Conservation (phyloP, 2,797 vertebrate species). For the Anolis apletophallus region DNA sequence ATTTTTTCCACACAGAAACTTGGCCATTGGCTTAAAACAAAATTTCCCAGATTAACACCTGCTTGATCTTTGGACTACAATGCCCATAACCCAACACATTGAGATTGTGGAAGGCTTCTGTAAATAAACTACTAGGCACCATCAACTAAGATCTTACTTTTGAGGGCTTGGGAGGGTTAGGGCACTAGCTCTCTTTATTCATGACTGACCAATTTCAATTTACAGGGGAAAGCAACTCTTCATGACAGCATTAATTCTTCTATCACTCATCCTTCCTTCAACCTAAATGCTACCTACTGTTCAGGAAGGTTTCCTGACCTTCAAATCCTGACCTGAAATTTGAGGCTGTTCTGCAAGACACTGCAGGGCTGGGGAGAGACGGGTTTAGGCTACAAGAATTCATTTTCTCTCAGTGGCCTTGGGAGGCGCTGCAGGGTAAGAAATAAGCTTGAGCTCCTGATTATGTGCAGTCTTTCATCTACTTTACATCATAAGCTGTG, state of each 20-base stretch:
- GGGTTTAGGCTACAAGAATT: slow-evolving; percentile 22
- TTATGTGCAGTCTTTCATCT: slow-evolving; percentile 28
- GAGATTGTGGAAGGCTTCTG: not conserved
- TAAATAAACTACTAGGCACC: not conserved
- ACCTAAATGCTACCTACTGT: slow-evolving; percentile 11
- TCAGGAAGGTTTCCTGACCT: not conserved
- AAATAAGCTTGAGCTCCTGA: slow-evolving; percentile 33
- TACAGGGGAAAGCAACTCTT: slow-evolving; percentile 34
- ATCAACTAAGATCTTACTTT: not conserved
- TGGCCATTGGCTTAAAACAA: too few species aligned
- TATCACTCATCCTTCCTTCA: not conserved
- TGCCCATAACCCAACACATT: not conserved
- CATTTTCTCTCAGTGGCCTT: slow-evolving; percentile 49
- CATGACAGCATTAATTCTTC: slow-evolving; percentile 1
- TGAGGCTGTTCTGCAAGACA: slow-evolving; percentile 7
- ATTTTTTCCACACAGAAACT: too few species aligned
- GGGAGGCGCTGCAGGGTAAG: slow-evolving; percentile 72
- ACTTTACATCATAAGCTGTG: slow-evolving; percentile 40
- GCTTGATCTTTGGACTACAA: not conserved
- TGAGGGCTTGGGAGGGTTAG: not conserved
- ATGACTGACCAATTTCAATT: slow-evolving; percentile 13
- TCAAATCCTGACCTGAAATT: slow-evolving; percentile 27
- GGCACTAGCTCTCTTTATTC: slow-evolving; percentile 12
- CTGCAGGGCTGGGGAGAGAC: not conserved
- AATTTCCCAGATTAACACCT: too few species aligned